phyloP scores from a whole-genome alignment of 2,888 invertebrate genomes.

The Ophion costatus region DNA sequence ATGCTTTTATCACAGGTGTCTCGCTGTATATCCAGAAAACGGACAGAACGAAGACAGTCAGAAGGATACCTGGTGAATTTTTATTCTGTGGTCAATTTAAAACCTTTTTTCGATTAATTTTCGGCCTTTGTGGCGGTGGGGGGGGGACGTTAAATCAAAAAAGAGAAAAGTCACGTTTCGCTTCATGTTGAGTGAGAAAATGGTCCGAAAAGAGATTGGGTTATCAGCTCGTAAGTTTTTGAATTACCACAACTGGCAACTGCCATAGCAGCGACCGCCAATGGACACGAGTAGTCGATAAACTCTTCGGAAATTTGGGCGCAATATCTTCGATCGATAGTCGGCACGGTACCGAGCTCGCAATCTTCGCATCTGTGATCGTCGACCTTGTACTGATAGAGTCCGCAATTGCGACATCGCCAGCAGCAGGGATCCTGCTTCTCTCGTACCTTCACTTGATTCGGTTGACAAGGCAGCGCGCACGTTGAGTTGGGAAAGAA shows the following conservation, averaged over 20 bases:
- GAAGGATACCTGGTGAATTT: conserved; percentile 81
- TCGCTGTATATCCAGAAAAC: conserved; percentile 84
- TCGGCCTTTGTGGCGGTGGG: neutral
- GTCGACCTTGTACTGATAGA: conserved; percentile 82
- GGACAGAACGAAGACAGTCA: conserved; percentile 83
- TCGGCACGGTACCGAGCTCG: conserved; percentile 80
- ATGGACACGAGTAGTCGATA: conserved; percentile 83
- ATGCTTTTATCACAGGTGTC: conserved; percentile 86
- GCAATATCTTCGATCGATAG: conserved; percentile 81
- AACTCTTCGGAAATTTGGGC: conserved; percentile 83
- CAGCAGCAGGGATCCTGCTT: conserved; percentile 85
- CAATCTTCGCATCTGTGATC: conserved; percentile 84
- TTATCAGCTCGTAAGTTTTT: neutral
- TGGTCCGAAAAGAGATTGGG: neutral
- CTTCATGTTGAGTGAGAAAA: neutral
- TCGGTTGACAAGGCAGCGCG: conserved; percentile 81
- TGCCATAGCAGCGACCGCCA: conserved; percentile 84
- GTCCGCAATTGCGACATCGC: conserved; percentile 84
- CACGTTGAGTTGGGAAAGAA: conserved; percentile 83
- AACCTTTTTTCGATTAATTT: neutral
- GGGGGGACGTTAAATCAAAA: neutral
- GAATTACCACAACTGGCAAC: conserved; percentile 80
- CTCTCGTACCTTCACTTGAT: conserved; percentile 81
- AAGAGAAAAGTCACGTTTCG: neutral
- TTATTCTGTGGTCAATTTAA: neutral